Conservation (phyloP, 2,888 invertebrate species). For the Eurois occulta region DNA sequence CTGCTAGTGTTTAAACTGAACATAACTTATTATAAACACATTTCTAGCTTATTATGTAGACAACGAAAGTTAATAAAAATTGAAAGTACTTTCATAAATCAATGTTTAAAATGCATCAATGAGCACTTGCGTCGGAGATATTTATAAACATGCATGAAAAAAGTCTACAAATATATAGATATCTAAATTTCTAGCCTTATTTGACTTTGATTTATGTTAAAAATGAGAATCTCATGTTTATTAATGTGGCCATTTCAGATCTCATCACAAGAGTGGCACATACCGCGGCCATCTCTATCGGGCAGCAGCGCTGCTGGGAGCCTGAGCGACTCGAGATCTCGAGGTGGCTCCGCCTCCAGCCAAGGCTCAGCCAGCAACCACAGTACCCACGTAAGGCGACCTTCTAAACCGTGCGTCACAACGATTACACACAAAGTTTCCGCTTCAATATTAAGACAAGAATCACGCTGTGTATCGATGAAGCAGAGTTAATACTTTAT, state of each 20-base stretch:
- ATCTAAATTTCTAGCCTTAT: neutral
- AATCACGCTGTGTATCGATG: slow-evolving; percentile 52
- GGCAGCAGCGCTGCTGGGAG: slow-evolving; percentile 85
- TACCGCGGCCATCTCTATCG: slow-evolving; percentile 94
- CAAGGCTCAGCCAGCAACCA: slow-evolving; percentile 92
- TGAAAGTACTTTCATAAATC: slow-evolving; percentile 30
- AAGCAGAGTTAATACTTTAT: slow-evolving; percentile 44
- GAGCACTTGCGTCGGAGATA: neutral
- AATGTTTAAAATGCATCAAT: neutral
- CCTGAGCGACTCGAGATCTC: slow-evolving; percentile 83
- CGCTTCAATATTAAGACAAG: slow-evolving; percentile 63
- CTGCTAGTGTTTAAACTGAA: slow-evolving; percentile 35
- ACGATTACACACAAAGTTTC: slow-evolving; percentile 61
- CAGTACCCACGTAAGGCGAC: slow-evolving; percentile 93
- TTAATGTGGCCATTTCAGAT: slow-evolving; percentile 78
- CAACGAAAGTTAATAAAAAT: slow-evolving; percentile 12
- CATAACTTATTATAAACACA: slow-evolving; percentile 41
- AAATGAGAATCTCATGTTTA: slow-evolving; percentile 20
- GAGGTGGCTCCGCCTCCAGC: slow-evolving; percentile 92
- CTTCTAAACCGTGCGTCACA: slow-evolving; percentile 67
- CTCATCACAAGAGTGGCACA: slow-evolving; percentile 92
- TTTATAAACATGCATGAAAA: neutral
- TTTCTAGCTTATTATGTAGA: slow-evolving; percentile 33
- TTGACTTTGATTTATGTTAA: neutral
- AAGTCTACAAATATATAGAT: neutral